These are phyloP conservation scores for Allophyes oxyacanthae DNA, from an alignment of 2,888 invertebrate genomes.

Conservation along the genomic window DNA sequence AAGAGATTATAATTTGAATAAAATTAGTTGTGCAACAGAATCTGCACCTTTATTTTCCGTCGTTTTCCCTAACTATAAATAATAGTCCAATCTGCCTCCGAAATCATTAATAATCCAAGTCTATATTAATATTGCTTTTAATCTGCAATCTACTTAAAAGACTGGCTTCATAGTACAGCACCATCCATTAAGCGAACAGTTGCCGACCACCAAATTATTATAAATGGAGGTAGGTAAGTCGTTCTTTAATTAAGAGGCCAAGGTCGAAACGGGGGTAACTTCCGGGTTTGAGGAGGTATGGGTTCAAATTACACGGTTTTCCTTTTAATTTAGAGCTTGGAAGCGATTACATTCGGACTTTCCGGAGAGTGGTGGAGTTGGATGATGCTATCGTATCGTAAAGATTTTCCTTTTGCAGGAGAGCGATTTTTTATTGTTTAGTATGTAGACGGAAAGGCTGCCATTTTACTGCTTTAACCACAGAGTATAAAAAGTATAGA, in stretches of 20 bases:
- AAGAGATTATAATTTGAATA: too few relatives aligned
- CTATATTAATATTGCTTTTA: constrained; percentile 6
- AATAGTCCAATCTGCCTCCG: not conserved
- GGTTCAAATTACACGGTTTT: constrained; percentile 18
- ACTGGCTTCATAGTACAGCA: constrained; percentile 18
- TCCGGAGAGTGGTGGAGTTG: not conserved
- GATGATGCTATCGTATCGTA: not conserved
- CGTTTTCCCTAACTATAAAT: not conserved
- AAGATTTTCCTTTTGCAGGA: too few relatives aligned
- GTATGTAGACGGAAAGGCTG: too few relatives aligned
- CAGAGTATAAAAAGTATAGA: too few relatives aligned
- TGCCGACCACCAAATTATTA: constrained; percentile 59
- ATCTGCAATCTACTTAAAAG: constrained; percentile 12
- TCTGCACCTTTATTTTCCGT: not conserved
- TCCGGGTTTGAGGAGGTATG: constrained; percentile 10
- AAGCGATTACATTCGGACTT: constrained; percentile 6
- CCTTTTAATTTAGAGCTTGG: constrained; percentile 15
- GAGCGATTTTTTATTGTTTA: too few relatives aligned
- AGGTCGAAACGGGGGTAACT: constrained; percentile 32
- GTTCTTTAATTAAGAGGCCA: constrained; percentile 53
- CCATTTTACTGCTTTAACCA: too few relatives aligned
- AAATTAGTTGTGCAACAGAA: too few relatives aligned
- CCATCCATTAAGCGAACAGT: constrained; percentile 54
- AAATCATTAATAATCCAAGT: not conserved
- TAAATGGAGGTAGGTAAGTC: constrained; percentile 56